Evolutionary conservation across 2,797 vertebrate genomes (phyloP).

Genomic region (Cebuella pygmaea): DNA sequence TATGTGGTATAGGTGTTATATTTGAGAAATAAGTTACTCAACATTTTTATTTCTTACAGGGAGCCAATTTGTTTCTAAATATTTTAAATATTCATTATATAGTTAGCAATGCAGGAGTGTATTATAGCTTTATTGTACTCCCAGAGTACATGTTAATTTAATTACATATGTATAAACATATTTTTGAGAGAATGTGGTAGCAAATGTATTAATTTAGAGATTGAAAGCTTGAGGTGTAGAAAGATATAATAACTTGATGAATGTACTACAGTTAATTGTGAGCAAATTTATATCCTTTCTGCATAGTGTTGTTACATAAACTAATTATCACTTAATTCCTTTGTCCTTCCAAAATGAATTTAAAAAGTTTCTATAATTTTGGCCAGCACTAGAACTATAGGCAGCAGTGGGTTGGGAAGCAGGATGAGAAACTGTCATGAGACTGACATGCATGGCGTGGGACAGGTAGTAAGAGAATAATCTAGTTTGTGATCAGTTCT

Average conservation of each 20-base stretch:
- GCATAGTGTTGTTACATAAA: constrained; percentile 18
- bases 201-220: constrained; percentile 40
- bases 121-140: constrained; percentile 31
- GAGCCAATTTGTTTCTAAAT: constrained; percentile 18
- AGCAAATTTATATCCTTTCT: constrained; percentile 30
- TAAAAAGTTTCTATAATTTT: constrained; percentile 10
- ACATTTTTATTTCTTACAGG: constrained; percentile 12
- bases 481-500: neutral
- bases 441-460: neutral
- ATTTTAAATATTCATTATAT: constrained; percentile 25
- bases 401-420: neutral
- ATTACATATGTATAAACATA: constrained; percentile 55
- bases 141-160: constrained; percentile 42
- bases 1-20: neutral
- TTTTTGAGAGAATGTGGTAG: constrained; percentile 13
- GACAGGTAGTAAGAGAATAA: neutral
- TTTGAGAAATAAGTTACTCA: constrained; percentile 11
- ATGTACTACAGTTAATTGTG: constrained; percentile 5
- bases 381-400: neutral
- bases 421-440: neutral
- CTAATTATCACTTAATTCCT: constrained; percentile 2
- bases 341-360: constrained; percentile 17
- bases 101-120: constrained; percentile 13
- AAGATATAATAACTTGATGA: constrained; percentile 21
- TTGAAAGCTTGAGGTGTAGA: constrained; percentile 21